phyloP scores from a whole-genome alignment of 2,888 invertebrate species.

The Ophion ventricosus region DNA sequence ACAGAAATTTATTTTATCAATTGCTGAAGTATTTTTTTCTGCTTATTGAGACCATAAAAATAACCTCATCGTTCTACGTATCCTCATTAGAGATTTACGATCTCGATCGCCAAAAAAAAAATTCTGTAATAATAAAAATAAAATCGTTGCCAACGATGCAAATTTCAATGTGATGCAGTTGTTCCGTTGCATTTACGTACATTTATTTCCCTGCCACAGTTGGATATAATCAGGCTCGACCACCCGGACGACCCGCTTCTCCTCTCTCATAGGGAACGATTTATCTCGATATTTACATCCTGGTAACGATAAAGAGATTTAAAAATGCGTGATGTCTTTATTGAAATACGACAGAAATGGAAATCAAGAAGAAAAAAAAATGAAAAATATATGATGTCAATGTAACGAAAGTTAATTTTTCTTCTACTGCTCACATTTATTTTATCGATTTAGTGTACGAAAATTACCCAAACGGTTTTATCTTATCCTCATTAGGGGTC shows the following conservation, averaged over 20 bases:
- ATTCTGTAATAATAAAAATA: not conserved
- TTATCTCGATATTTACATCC: conserved; percentile 58
- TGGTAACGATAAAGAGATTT: conserved; percentile 25
- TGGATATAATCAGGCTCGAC: conserved; percentile 48
- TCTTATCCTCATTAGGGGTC: not conserved
- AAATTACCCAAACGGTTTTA: too few species aligned
- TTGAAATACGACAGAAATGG: not conserved
- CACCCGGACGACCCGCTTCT: conserved; percentile 24
- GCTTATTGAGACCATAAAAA: too few species aligned
- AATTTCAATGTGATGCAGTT: not conserved
- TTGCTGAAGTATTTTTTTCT: too few species aligned
- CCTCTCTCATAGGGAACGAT: conserved; percentile 32
- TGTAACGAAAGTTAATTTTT: too few species aligned
- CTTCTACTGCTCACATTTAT: too few species aligned
- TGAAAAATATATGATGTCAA: not conserved
- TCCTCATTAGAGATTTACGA: too few species aligned
- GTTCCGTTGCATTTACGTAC: conserved; percentile 25
- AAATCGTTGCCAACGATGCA: conserved; percentile 1
- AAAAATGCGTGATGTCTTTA: not conserved
- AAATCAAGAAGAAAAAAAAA: not conserved
- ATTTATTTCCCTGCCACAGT: conserved; percentile 44
- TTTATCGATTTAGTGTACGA: too few species aligned
- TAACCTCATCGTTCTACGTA: too few species aligned
- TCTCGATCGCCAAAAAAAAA: too few species aligned
- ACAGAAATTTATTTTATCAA: too few species aligned